These are phyloP conservation scores for Aix galericulata DNA, from an alignment of 2,113 vertebrate species.

Conservation along the genomic window DNA sequence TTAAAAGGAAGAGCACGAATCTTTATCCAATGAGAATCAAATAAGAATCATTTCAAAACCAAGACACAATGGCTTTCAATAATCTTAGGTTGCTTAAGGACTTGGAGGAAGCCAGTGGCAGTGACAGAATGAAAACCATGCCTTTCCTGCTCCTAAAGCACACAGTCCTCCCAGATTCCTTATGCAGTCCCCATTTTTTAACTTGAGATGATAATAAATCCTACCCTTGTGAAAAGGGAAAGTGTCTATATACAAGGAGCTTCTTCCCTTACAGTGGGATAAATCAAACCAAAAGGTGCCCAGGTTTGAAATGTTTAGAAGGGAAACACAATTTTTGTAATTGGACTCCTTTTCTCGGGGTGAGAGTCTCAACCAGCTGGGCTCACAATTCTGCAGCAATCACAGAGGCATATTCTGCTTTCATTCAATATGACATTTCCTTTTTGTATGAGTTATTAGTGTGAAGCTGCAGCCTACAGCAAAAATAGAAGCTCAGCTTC, in stretches of 20 bases:
- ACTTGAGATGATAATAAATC: background rate
- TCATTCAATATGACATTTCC: background rate
- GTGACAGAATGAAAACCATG: background rate
- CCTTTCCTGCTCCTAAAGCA: background rate
- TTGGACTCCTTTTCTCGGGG: background rate
- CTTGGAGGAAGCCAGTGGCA: background rate
- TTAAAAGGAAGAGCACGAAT: background rate
- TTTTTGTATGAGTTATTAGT: background rate
- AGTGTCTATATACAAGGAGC: background rate
- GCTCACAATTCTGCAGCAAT: background rate
- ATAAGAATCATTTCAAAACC: background rate
- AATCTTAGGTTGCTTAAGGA: background rate
- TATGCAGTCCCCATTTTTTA: background rate
- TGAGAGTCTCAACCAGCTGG: background rate
- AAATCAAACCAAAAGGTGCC: background rate
- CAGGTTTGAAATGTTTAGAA: background rate
- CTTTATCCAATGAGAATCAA: background rate
- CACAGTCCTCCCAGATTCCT: background rate
- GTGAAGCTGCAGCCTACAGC: background rate
- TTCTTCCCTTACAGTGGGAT: background rate
- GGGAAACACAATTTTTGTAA: background rate
- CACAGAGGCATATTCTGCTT: background rate
- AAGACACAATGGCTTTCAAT: background rate
- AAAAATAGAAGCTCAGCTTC: conserved; percentile 6
- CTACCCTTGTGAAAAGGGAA: background rate